Base-by-base conservation (phyloP, 2,888 invertebrate species). In the Apoda limacodes region DNA sequence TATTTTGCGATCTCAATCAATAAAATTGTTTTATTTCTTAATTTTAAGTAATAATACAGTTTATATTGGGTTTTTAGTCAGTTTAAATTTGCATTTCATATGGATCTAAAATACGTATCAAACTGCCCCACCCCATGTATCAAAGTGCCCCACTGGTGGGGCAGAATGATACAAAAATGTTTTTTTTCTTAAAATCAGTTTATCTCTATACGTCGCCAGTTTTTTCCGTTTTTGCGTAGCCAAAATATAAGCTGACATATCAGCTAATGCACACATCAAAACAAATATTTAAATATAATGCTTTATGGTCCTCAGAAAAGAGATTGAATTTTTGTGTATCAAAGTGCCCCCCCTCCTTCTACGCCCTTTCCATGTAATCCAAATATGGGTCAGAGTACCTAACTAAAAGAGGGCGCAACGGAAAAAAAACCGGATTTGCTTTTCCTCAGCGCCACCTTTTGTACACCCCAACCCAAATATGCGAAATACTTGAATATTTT, bases 21-120 rank as follows among this genome's bases (percentile, higher is more conserved):
- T 39, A 39, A 42, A 35, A 39, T 39, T 36, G 38, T 41, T 39
- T 40, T 39, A 41, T 37, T 41, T 39, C 29, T 38, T 35, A 42
- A 39, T 35, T 35, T 39, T 36, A 42, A 39, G 31, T 42, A 37
- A 42, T 37, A 39, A 35, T 39, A 35, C 33, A 39, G 29, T 41
- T 31, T 39, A 39, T 37, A 31, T 35, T 39, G 35, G 34, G 37
- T 36, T 39, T 33, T 41, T n/a, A n/a, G n/a, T n/a, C n/a, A n/a
- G n/a, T n/a, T n/a, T n/a, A n/a, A 39, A 35, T 39, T 39, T 42
- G 35, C 35, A 43, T 37, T 40, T 40, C 29, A 35, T 35, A 40
- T 39, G 25, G 33, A 38, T 43, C 30, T 43, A 35, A 43, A 40
- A 40, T 37, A 35, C 32, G 31, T 35, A 42, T 37, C 35, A 39